Percentiles rank a stretch among this genome's conserved stretches.
Conservation (phyloP, 2,888 invertebrate species). For the Palloptera scutellata region DNA sequence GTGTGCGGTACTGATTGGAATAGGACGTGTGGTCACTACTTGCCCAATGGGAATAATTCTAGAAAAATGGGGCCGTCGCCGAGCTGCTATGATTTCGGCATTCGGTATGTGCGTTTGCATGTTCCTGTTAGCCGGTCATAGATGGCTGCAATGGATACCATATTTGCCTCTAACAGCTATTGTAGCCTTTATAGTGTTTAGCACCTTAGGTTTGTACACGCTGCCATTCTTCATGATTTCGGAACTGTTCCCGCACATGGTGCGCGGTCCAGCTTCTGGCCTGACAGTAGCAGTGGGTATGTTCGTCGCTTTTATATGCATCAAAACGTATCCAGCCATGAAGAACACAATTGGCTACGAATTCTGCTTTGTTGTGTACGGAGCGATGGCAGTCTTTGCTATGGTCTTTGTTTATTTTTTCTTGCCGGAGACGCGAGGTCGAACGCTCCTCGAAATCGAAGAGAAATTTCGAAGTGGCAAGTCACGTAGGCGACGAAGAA, state of each 20-base stretch:
- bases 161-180: constrained; percentile 56
- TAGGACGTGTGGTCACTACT: constrained; percentile 71
- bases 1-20: constrained; percentile 73
- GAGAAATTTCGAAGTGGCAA: constrained; percentile 59
- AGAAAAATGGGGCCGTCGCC: constrained; percentile 70
- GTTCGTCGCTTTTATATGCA: constrained; percentile 71
- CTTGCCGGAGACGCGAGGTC: constrained; percentile 76
- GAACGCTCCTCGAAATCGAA: constrained; percentile 74
- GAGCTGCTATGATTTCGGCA: constrained; percentile 72
- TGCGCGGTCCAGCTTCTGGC: constrained; percentile 73
- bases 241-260: constrained; percentile 73
- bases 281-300: constrained; percentile 73
- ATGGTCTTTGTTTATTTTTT: constrained; percentile 69
- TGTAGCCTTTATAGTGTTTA: constrained; percentile 65
- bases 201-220: constrained; percentile 67
- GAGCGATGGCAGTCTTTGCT: constrained; percentile 68
- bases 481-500: constrained; percentile 23
- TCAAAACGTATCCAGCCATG: constrained; percentile 74
- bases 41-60: constrained; percentile 71
- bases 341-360: constrained; percentile 68
- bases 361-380: constrained; percentile 72
- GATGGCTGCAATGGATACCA: constrained; percentile 46
- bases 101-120: constrained; percentile 71
- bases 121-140: constrained; percentile 67
- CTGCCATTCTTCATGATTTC: constrained; percentile 80